These are phyloP conservation scores for Porites cylindrica DNA, from an alignment of 92 coral and sea anemone genomes.

Conservation along the genomic window DNA sequence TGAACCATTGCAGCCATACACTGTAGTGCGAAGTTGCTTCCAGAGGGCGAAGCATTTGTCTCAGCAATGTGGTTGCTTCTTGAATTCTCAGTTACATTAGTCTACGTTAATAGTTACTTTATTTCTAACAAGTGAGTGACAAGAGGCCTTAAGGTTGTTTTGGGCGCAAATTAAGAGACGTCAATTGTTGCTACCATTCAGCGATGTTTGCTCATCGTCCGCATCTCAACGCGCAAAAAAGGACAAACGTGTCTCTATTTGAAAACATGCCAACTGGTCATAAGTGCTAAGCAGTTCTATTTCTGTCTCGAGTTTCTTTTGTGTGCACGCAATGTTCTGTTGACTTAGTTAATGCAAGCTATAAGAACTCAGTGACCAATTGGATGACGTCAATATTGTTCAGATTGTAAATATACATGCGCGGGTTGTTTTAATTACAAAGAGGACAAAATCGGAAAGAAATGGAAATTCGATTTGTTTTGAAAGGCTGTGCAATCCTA, in stretches of 20 bases:
- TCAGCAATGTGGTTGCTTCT: no score
- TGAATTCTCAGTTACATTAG: not conserved
- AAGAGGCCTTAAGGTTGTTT: not conserved
- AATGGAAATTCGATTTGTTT: slow-evolving; percentile 11
- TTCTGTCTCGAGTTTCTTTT: slow-evolving; percentile 34
- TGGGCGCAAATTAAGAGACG: slow-evolving; percentile 10
- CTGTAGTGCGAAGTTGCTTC: not conserved
- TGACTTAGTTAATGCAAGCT: slow-evolving; percentile 49
- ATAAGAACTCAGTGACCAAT: slow-evolving; percentile 14
- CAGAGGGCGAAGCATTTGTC: not conserved
- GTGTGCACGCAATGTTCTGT: slow-evolving; percentile 24
- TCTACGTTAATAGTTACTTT: not conserved
- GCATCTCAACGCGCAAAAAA: not conserved
- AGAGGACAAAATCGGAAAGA: not conserved
- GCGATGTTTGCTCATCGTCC: slow-evolving; percentile 7
- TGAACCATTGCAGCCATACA: not conserved
- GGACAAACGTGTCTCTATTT: slow-evolving; percentile 21
- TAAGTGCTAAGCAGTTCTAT: slow-evolving; percentile 31
- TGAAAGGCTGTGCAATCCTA: not conserved
- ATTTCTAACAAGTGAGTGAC: not conserved
- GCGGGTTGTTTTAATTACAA: slow-evolving; percentile 3
- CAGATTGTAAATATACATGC: slow-evolving; percentile 5
- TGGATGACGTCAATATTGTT: slow-evolving; percentile 37
- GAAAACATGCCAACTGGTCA: slow-evolving; percentile 38
- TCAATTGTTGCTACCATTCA: slow-evolving; percentile 2